Percentiles rank a stretch among this genome's conserved stretches.
Evolutionary conservation across 2,113 vertebrate species (phyloP).

Genomic region (Macrotis lagotis): DNA sequence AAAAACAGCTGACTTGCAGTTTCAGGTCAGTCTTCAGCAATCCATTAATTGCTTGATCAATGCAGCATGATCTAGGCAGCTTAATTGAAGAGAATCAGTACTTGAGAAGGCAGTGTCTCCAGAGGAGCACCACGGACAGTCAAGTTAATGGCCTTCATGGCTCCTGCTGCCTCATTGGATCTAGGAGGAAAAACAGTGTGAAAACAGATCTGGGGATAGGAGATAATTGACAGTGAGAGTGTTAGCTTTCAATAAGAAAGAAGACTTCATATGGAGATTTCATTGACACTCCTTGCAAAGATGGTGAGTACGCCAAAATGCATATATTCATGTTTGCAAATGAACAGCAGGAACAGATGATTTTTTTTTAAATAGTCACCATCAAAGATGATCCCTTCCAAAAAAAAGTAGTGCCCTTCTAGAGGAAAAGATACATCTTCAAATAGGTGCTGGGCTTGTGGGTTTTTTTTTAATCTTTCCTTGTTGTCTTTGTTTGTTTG

Average conservation of each 20-base stretch:
- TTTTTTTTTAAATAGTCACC: constrained; percentile 26
- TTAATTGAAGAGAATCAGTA: constrained; percentile 78
- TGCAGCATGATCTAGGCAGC: constrained; percentile 72
- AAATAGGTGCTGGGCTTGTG: background rate
- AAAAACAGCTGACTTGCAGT: constrained; percentile 72
- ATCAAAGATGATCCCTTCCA: background rate
- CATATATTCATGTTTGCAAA: constrained; percentile 47
- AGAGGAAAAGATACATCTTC: constrained; percentile 37
- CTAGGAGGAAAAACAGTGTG: constrained; percentile 59
- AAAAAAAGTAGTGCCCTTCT: constrained; percentile 34
- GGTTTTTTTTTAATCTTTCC: constrained; percentile 44
- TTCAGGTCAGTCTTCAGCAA: constrained; percentile 73
- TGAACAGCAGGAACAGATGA: constrained; percentile 55
- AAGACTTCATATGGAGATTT: constrained; percentile 58
- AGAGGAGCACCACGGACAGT: constrained; percentile 32
- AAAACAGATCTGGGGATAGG: constrained; percentile 61
- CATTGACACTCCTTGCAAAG: constrained; percentile 25
- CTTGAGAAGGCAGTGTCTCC: constrained; percentile 59
- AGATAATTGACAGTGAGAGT: constrained; percentile 61
- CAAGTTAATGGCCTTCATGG: constrained; percentile 67
- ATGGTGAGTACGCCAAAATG: constrained; percentile 20
- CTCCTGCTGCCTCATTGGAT: constrained; percentile 55
- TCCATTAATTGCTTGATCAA: constrained; percentile 81
- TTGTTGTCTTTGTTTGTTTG: constrained; percentile 16
- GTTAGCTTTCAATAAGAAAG: constrained; percentile 63